Percentiles rank a stretch among this genome's conserved stretches.
Evolutionary conservation across 2,797 vertebrate genomes (phyloP).

Genomic region (Fistularia tabacaria): DNA sequence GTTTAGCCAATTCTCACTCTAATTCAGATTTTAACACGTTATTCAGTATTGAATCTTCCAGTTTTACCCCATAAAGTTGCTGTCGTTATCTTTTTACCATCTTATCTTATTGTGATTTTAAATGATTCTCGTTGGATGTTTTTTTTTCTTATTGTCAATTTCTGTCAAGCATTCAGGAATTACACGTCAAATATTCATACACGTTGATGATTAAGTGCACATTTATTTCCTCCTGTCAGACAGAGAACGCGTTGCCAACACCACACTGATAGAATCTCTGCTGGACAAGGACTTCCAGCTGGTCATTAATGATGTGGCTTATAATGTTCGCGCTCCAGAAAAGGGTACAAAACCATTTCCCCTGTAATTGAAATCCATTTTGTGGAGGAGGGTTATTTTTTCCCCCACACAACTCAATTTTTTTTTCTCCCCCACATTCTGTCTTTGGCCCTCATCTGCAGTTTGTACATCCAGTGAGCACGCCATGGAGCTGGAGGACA

Average conservation of each 20-base stretch:
- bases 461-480: conserved; percentile 67
- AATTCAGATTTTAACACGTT: too few relatives aligned
- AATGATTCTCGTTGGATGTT: too few relatives aligned
- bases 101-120: too few relatives aligned
- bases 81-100: too few relatives aligned
- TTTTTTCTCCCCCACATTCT: neutral
- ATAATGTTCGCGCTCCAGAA: conserved; percentile 71
- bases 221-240: conserved; percentile 64
- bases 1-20: too few relatives aligned
- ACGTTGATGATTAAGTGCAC: neutral
- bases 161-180: neutral
- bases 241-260: conserved; percentile 75
- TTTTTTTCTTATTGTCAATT: neutral
- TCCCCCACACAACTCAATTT: neutral
- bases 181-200: neutral
- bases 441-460: conserved; percentile 53
- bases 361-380: neutral
- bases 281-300: conserved; percentile 86
- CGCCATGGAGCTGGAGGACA: conserved; percentile 67
- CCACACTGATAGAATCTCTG: conserved; percentile 79
- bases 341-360: conserved; percentile 70
- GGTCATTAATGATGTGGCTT: conserved; percentile 76
- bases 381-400: too few relatives aligned
- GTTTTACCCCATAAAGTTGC: too few relatives aligned
- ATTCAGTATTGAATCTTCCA: too few relatives aligned